Evolutionary conservation across 2,888 invertebrate genomes (phyloP).

Genomic region (Drosophila nigricruria): DNA sequence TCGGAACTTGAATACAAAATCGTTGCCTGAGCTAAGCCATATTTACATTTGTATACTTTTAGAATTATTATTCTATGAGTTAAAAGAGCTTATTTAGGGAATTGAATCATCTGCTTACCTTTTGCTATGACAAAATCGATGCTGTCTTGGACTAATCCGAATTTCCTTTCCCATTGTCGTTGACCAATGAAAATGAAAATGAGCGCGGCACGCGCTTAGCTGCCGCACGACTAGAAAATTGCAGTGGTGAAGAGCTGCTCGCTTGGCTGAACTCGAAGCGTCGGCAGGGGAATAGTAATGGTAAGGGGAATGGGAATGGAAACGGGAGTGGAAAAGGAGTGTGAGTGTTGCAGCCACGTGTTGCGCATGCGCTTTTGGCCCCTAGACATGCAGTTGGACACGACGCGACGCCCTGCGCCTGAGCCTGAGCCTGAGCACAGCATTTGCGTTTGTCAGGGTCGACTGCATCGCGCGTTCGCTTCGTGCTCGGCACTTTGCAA

Average conservation of each 20-base stretch:
- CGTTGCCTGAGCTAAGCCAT: neutral
- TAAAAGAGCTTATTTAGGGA: slow-evolving; percentile 13
- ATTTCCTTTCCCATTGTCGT: slow-evolving; percentile 38
- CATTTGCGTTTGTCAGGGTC: slow-evolving; percentile 76
- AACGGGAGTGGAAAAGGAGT: slow-evolving; percentile 29
- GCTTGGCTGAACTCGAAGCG: slow-evolving; percentile 61
- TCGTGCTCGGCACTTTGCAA: slow-evolving; percentile 73
- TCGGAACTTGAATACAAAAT: neutral
- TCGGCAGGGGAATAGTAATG: slow-evolving; percentile 2
- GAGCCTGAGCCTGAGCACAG: slow-evolving; percentile 44
- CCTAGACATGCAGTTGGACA: slow-evolving; percentile 63
- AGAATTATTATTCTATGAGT: neutral
- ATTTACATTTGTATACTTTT: neutral
- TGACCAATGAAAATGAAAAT: slow-evolving; percentile 76
- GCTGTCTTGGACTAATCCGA: slow-evolving; percentile 17
- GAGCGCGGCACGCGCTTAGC: slow-evolving; percentile 78
- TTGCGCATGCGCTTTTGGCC: slow-evolving; percentile 82
- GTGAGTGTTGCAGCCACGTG: slow-evolving; percentile 76
- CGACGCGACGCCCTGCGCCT: slow-evolving; percentile 67
- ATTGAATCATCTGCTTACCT: slow-evolving; percentile 7
- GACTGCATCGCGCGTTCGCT: slow-evolving; percentile 69
- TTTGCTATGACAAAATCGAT: slow-evolving; percentile 22
- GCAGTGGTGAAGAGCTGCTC: slow-evolving; percentile 57
- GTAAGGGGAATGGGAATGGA: slow-evolving; percentile 24
- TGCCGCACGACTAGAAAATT: slow-evolving; percentile 77